Percentiles rank a stretch among this genome's conserved stretches.
Conservation (phyloP, 2,888 invertebrate species). For the Argyresthia goedartella region DNA sequence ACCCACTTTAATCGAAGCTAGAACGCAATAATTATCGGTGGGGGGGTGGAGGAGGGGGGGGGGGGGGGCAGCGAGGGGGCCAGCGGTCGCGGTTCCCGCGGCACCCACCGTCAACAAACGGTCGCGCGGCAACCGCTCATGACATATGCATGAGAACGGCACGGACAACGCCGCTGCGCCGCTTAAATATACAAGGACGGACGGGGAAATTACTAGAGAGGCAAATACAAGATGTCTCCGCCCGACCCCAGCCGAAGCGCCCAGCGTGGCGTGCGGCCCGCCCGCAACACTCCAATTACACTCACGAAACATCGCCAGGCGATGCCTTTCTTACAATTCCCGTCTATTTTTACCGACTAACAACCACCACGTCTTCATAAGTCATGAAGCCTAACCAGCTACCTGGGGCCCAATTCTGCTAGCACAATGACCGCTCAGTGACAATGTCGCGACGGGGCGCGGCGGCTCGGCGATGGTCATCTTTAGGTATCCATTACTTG, state of each 20-base stretch:
- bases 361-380: slow-evolving; percentile 47
- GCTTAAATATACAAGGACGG: slow-evolving; percentile 65
- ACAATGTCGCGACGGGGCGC: not conserved
- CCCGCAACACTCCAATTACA: slow-evolving; percentile 46
- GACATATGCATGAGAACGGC: slow-evolving; percentile 68
- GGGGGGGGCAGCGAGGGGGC: slow-evolving; percentile 36
- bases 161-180: slow-evolving; percentile 35
- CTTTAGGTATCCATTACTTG: too few species aligned
- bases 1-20: slow-evolving; percentile 53
- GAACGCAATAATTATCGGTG: slow-evolving; percentile 61
- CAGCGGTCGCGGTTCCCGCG: slow-evolving; percentile 57
- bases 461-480: not conserved
- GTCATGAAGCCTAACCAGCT: slow-evolving; percentile 32
- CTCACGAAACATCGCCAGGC: slow-evolving; percentile 47
- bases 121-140: slow-evolving; percentile 68
- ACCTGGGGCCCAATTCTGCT: too few species aligned
- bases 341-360: slow-evolving; percentile 41
- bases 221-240: slow-evolving; percentile 44
- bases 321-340: slow-evolving; percentile 41
- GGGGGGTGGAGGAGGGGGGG: slow-evolving; percentile 47
- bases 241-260: not conserved
- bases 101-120: slow-evolving; percentile 61
- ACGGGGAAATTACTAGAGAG: slow-evolving; percentile 58
- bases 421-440: too few species aligned
- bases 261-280: slow-evolving; percentile 41